A percentile compares a stretch with the other conserved stretches of the same genome.
phyloP scores from a whole-genome alignment of 2,797 vertebrate species.

The Bovichtus diacanthus region DNA sequence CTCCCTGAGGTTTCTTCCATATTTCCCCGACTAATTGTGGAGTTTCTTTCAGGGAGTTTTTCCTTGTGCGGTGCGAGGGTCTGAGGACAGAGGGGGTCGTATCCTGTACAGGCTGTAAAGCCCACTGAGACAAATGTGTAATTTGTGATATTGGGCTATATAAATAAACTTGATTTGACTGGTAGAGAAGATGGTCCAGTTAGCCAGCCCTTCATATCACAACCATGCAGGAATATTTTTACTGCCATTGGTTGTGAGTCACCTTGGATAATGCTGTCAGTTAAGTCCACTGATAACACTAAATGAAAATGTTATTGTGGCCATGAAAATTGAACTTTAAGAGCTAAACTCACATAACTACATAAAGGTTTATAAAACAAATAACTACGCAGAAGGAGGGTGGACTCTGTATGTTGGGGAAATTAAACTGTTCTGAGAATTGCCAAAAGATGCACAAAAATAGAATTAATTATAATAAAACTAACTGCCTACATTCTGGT shows the following conservation, averaged over 20 bases:
- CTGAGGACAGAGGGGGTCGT: too few species aligned
- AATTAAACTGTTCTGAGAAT: neutral
- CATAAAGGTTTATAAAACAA: conserved; percentile 23
- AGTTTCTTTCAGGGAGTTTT: too few species aligned
- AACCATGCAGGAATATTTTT: neutral
- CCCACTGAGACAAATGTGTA: too few species aligned
- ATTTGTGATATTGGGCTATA: too few species aligned
- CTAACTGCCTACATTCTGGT: neutral
- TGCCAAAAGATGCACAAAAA: conserved; percentile 9
- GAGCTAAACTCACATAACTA: conserved; percentile 20
- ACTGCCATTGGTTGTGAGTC: neutral
- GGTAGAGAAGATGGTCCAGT: neutral
- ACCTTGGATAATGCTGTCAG: neutral
- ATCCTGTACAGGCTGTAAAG: too few species aligned
- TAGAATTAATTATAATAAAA: neutral
- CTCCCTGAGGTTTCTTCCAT: too few species aligned
- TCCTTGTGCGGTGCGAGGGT: too few species aligned
- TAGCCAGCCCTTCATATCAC: neutral
- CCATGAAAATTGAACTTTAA: conserved; percentile 2
- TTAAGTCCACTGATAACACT: neutral
- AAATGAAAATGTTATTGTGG: neutral
- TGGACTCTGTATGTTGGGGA: neutral
- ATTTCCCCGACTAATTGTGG: too few species aligned
- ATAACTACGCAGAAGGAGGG: neutral
- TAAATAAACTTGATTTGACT: too few species aligned